A percentile compares a stretch with the other conserved stretches of the same genome.
Conservation (phyloP, 2,888 invertebrate genomes). For the Tiphia femorata region DNA sequence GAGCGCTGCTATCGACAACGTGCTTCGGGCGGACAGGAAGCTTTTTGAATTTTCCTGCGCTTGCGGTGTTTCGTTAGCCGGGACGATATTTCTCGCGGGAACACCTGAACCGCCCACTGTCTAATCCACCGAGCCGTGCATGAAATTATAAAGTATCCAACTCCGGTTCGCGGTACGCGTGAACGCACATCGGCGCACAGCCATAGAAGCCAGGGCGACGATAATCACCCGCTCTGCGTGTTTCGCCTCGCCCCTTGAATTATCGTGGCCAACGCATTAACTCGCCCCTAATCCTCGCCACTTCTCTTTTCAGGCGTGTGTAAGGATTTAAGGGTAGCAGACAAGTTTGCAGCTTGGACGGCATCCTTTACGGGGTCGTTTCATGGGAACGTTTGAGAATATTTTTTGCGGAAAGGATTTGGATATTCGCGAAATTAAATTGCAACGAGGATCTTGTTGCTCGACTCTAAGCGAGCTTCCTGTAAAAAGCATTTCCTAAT, state of each 20-base stretch:
- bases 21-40: no score
- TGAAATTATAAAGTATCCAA: background rate
- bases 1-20: no score
- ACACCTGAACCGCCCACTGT: background rate
- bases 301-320: background rate
- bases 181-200: no score
- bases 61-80: no score
- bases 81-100: background rate
- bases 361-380: no score
- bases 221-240: conserved; percentile 16
- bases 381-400: no score
- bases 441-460: no score
- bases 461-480: no score
- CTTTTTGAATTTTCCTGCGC: no score
- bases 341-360: background rate
- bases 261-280: conserved; percentile 16
- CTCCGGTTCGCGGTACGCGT: background rate
- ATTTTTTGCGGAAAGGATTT: no score
- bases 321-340: background rate
- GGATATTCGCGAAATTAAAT: no score
- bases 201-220: background rate
- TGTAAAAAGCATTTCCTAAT: no score
- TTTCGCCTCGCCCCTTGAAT: conserved; percentile 22
- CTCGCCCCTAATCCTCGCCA: conserved; percentile 1
- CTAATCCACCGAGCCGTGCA: background rate